phyloP scores from a whole-genome alignment of 2,797 vertebrate species.

The Manis pentadactyla region DNA sequence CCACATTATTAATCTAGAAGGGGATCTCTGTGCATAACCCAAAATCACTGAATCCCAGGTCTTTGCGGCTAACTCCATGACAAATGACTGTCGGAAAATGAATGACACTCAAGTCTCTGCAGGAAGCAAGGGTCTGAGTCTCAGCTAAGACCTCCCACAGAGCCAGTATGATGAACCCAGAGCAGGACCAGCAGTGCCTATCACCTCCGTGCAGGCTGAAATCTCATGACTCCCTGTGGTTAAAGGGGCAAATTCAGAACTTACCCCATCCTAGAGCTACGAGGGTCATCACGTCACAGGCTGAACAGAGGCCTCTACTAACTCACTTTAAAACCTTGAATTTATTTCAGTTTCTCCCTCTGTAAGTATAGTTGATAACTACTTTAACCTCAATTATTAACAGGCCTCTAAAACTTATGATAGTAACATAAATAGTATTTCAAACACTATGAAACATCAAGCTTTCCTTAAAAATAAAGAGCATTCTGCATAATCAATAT shows the following conservation, averaged over 20 bases:
- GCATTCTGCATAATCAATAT: not conserved
- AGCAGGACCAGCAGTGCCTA: not conserved
- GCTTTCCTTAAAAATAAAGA: conserved; percentile 27
- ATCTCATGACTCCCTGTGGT: not conserved
- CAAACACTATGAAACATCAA: not conserved
- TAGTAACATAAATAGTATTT: not conserved
- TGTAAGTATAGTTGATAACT: not conserved
- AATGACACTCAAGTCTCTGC: not conserved
- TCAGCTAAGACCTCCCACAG: not conserved
- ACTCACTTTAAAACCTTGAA: not conserved
- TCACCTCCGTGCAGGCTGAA: not conserved
- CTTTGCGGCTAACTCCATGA: not conserved
- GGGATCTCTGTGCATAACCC: not conserved
- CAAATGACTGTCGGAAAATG: not conserved
- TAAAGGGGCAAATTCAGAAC: not conserved
- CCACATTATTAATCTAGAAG: not conserved
- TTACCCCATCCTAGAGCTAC: not conserved
- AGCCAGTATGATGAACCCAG: too few relatives aligned
- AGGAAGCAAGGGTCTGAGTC: not conserved
- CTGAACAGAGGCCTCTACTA: not conserved
- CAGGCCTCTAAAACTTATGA: not conserved
- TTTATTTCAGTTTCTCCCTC: conserved; percentile 17
- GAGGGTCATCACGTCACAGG: not conserved
- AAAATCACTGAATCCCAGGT: not conserved
- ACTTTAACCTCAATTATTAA: not conserved